Evolutionary conservation across 2,888 invertebrate species (phyloP), one percentile per base, ranked within the genome.

Genomic region (Mermis nigrescens): DNA sequence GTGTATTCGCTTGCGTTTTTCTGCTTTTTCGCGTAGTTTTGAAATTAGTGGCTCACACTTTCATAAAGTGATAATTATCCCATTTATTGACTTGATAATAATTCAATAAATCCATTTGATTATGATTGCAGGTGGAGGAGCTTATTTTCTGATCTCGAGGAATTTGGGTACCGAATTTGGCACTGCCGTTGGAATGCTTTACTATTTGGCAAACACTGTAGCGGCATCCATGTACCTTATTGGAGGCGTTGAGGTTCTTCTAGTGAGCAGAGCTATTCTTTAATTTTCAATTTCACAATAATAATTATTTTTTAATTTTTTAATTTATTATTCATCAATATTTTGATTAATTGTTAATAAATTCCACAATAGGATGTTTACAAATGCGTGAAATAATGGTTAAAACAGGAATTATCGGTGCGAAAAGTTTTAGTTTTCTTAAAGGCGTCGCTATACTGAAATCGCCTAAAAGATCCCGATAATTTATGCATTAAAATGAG

Each of bases 201-300:
- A 94, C 78, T 95, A 94, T 76, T 86, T 92, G 57, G 94, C 92
- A 57, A 95, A 92, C 62, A 90, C 92, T 4, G 80, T 94, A 48
- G 94, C 94, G 24, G 91, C 90, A 1, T 89, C 94, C 69, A 94
- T 95, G 92, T 95, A 95, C 77, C 89, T 94, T 72, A 88, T 94
- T 56, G 94, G 94, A 68, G 62, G 60, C 29, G 62, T 62, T 15
- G 62, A 62, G 61, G 57, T 62, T 22, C 57, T 62, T 24, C 60
- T 62, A n/a, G 62, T 62, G 48, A 74, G 56, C n/a, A 62, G 68
- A 32, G 67, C 73, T 53, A 74, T 75, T 48, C 7, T 48, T 24
- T n/a, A n/a, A n/a, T 48, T 48, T 48, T 12, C 24, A 7, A 12
- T 12, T 48, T 48, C 19, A 19, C 38, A 12, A 38, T 38, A 56